phyloP scores from a whole-genome alignment of 2,888 invertebrate genomes.

The Eilema griseolum region DNA sequence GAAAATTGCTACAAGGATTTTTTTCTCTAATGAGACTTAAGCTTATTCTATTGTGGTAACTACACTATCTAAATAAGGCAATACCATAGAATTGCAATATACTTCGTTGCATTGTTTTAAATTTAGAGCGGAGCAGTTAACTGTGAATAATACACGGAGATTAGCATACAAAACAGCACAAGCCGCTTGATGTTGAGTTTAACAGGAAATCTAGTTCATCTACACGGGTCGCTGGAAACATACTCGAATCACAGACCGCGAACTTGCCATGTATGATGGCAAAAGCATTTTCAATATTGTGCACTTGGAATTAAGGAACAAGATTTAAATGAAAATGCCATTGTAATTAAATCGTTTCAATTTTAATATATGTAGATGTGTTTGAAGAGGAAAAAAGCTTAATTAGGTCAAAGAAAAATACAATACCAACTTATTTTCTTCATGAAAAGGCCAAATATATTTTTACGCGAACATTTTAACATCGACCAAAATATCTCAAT shows the following conservation, averaged over 20 bases:
- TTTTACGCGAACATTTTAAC: background rate
- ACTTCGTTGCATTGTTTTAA: slow-evolving; percentile 60
- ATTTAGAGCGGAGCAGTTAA: slow-evolving; percentile 65
- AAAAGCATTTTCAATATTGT: slow-evolving; percentile 8
- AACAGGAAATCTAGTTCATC: slow-evolving; percentile 77
- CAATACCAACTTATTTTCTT: background rate
- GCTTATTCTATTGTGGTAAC: too few relatives aligned
- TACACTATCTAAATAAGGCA: background rate
- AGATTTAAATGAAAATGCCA: background rate
- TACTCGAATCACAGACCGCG: slow-evolving; percentile 65
- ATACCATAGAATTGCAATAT: slow-evolving; percentile 27
- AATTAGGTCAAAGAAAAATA: background rate
- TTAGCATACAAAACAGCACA: slow-evolving; percentile 44
- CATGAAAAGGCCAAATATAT: background rate
- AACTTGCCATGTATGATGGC: slow-evolving; percentile 33
- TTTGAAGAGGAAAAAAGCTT: background rate
- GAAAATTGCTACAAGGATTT: too few relatives aligned
- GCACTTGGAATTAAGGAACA: background rate
- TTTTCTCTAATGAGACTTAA: too few relatives aligned
- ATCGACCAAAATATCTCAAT: slow-evolving; percentile 4
- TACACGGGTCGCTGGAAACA: slow-evolving; percentile 71
- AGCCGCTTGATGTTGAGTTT: slow-evolving; percentile 59
- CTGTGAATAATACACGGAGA: slow-evolving; percentile 57
- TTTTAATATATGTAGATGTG: background rate
- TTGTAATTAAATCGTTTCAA: background rate